phyloP scores from a whole-genome alignment of 1,140 invertebrate species.

The Papilio helenus region DNA sequence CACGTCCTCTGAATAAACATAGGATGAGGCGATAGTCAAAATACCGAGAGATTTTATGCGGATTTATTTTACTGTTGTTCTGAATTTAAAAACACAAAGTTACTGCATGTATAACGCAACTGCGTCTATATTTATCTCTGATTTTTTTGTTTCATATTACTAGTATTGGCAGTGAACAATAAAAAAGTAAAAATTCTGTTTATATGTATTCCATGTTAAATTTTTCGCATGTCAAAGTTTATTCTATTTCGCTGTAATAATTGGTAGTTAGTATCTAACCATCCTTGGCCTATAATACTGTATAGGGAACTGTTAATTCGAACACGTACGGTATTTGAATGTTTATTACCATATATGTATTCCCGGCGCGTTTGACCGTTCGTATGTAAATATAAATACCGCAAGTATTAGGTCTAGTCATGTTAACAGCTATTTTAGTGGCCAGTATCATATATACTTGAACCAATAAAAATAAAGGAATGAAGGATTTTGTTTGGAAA shows the following conservation, averaged over 20 bases:
- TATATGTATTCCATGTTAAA: too few species aligned
- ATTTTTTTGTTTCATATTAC: too few species aligned
- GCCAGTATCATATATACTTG: not conserved
- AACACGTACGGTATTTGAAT: constrained; percentile 2
- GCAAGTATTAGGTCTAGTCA: constrained; percentile 10
- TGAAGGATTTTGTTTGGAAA: too few species aligned
- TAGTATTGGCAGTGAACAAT: too few species aligned
- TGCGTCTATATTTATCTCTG: too few species aligned
- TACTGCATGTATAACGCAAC: too few species aligned
- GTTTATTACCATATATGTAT: not conserved
- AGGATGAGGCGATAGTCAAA: not conserved
- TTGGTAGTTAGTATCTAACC: not conserved
- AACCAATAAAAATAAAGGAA: too few species aligned
- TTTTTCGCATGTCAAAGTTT: too few species aligned
- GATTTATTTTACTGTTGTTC: too few species aligned
- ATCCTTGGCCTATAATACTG: constrained; percentile 2
- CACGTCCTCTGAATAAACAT: not conserved
- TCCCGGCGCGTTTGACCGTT: not conserved
- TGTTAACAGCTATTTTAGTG: constrained; percentile 4
- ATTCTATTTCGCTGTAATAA: too few species aligned
- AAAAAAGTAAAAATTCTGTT: too few species aligned
- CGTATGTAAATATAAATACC: constrained; percentile 2
- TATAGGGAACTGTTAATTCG: not conserved
- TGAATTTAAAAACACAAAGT: too few species aligned
- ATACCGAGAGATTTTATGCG: not conserved